Conservation (phyloP, 1,140 invertebrate species). For the Steinernema khuongi region DNA sequence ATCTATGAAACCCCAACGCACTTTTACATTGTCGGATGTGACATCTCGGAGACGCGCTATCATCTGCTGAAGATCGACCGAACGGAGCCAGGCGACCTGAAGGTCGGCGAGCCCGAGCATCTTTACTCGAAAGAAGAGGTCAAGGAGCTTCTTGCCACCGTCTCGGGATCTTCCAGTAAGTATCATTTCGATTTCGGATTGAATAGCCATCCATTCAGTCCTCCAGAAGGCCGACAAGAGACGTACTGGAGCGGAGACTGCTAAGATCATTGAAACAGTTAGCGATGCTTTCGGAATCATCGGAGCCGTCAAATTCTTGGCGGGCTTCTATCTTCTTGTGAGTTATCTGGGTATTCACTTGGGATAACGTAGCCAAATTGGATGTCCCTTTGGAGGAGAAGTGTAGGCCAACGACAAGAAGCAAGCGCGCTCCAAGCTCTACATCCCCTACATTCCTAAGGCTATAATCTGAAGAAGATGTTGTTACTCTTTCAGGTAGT, state of each 20-base stretch:
- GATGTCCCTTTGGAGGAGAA: neutral
- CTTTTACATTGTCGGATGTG: slow-evolving; percentile 56
- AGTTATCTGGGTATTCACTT: slow-evolving; percentile 12
- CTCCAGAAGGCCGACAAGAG: slow-evolving; percentile 42
- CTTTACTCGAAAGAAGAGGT: slow-evolving; percentile 49
- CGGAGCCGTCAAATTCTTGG: slow-evolving; percentile 53
- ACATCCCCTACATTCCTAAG: neutral
- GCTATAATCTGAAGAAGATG: neutral
- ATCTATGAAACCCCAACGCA: slow-evolving; percentile 54
- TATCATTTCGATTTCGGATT: neutral
- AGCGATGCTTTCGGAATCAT: slow-evolving; percentile 54
- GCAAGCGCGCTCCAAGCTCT: neutral
- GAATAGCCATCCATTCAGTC: slow-evolving; percentile 32
- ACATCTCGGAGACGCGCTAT: slow-evolving; percentile 44
- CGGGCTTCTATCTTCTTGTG: slow-evolving; percentile 56
- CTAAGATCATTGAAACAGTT: slow-evolving; percentile 47
- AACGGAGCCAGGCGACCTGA: slow-evolving; percentile 41
- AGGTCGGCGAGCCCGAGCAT: slow-evolving; percentile 52
- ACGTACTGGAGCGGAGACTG: slow-evolving; percentile 22
- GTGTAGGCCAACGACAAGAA: too few species aligned
- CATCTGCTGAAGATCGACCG: slow-evolving; percentile 54
- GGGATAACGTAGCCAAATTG: neutral
- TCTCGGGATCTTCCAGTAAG: slow-evolving; percentile 54
- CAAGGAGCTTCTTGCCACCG: slow-evolving; percentile 50
- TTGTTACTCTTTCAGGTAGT: slow-evolving; percentile 44